A percentile compares a stretch with the other conserved stretches of the same genome.
Conservation (phyloP, 2,113 vertebrate species). For the Genyomyrus donnyi region DNA sequence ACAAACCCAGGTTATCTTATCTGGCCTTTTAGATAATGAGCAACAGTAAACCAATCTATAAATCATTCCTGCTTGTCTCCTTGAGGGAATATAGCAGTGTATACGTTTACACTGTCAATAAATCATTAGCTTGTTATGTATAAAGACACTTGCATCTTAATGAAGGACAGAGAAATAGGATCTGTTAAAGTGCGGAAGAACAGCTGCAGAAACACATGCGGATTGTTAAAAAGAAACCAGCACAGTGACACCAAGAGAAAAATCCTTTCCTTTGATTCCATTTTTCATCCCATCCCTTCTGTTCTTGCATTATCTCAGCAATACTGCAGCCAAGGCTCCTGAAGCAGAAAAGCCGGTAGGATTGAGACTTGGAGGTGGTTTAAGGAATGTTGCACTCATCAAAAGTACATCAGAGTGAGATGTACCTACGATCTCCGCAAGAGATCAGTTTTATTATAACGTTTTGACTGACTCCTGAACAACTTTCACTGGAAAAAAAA, state of each 20-base stretch:
- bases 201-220: neutral
- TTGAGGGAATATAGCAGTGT: conserved; percentile 32
- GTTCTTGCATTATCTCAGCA: neutral
- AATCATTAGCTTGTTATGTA: conserved; percentile 48
- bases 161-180: conserved; percentile 9
- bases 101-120: conserved; percentile 54
- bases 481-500: neutral
- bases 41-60: conserved; percentile 36
- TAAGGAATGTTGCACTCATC: neutral
- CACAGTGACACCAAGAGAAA: neutral
- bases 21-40: conserved; percentile 31
- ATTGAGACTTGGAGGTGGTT: neutral
- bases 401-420: neutral
- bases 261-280: neutral
- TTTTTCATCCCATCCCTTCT: neutral
- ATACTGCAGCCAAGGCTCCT: neutral
- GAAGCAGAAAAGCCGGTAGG: neutral
- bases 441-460: neutral
- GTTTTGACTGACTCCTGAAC: neutral
- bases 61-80: neutral
- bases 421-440: neutral
- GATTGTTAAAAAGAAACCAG: neutral
- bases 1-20: neutral
- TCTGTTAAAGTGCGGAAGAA: neutral
- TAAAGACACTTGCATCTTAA: conserved; percentile 28